Conservation (phyloP, 1,140 invertebrate genomes). For the Triops longicaudatus region DNA sequence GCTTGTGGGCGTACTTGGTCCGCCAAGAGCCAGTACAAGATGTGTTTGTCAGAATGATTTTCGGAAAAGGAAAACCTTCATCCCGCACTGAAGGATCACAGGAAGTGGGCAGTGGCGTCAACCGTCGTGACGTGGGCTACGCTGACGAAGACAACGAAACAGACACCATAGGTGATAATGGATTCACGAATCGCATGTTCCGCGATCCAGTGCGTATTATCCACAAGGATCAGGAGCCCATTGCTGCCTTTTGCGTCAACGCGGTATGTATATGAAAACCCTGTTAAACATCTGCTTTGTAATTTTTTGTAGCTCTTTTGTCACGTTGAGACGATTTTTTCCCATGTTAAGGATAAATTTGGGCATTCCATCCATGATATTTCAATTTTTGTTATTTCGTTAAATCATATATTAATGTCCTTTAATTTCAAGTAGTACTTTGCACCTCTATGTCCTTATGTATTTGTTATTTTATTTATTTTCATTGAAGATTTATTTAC, state of each 20-base stretch:
- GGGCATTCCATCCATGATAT: too few relatives aligned
- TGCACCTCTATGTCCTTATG: too few relatives aligned
- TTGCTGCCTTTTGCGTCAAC: slow-evolving; percentile 94
- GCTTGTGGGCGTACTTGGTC: slow-evolving; percentile 90
- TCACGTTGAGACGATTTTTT: too few relatives aligned
- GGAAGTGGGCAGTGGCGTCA: neutral
- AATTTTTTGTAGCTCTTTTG: neutral
- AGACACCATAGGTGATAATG: slow-evolving; percentile 39
- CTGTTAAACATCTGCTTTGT: neutral
- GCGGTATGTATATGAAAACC: slow-evolving; percentile 48
- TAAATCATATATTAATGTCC: too few relatives aligned
- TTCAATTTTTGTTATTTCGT: too few relatives aligned
- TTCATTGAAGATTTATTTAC: too few relatives aligned
- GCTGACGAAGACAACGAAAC: slow-evolving; percentile 31
- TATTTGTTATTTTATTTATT: too few relatives aligned
- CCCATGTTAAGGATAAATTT: too few relatives aligned
- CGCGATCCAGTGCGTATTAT: slow-evolving; percentile 86
- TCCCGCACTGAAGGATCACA: neutral
- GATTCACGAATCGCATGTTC: slow-evolving; percentile 37
- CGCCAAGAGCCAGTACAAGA: slow-evolving; percentile 88
- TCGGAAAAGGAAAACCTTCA: slow-evolving; percentile 55
- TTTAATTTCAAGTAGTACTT: too few relatives aligned
- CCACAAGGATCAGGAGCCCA: slow-evolving; percentile 98
- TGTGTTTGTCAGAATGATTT: slow-evolving; percentile 91
- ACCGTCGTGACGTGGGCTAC: slow-evolving; percentile 30